A percentile compares a stretch with the other conserved stretches of the same genome.
These are phyloP conservation scores for Atta cephalotes DNA, from an alignment of 1,140 invertebrate genomes.

Conservation along the genomic window DNA sequence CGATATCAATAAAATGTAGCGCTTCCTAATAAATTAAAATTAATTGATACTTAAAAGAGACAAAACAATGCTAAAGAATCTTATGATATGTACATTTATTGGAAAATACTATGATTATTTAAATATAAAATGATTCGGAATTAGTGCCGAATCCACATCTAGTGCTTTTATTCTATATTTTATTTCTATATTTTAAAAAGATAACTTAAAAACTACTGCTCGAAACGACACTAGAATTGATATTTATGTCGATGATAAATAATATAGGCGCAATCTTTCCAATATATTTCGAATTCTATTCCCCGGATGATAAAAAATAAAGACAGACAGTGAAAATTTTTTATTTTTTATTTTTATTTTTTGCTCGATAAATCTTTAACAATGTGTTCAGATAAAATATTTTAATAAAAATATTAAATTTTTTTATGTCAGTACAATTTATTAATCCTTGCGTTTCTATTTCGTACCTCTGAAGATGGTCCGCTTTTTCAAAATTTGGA, in stretches of 20 bases:
- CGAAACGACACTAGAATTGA: background rate
- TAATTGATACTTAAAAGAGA: no score
- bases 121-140: no score
- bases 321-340: background rate
- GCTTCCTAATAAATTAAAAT: no score
- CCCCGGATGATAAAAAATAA: background rate
- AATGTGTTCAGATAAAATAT: background rate
- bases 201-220: background rate
- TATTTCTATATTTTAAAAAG: background rate
- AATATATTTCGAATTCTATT: background rate
- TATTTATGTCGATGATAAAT: background rate
- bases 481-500: no score
- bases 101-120: no score
- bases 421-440: background rate
- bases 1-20: no score
- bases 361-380: background rate
- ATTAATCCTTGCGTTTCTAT: background rate
- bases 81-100: no score
- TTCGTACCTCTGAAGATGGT: background rate
- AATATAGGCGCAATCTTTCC: background rate
- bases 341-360: background rate
- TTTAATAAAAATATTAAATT: background rate
- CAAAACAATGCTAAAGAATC: no score
- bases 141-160: no score
- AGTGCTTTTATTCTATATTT: background rate